These are phyloP conservation scores for Rhynchotus rufescens DNA, from an alignment of 2,797 vertebrate genomes.

Conservation along the genomic window DNA sequence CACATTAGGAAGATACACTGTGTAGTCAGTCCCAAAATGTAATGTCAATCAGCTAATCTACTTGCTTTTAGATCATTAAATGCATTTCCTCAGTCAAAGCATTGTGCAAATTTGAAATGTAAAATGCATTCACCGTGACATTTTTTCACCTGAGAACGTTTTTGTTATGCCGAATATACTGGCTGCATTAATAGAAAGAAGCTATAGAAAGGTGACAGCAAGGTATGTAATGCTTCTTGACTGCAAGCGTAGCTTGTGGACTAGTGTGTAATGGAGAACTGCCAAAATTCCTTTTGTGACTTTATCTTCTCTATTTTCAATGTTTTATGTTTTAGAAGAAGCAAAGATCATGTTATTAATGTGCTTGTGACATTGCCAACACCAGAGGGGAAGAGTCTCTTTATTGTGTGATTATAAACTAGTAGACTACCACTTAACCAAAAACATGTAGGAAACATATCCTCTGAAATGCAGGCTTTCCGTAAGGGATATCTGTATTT, in stretches of 20 bases:
- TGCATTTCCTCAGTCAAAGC: background rate
- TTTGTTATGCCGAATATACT: background rate
- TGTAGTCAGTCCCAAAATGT: background rate
- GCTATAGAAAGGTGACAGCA: background rate
- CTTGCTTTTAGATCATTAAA: background rate
- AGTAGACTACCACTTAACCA: background rate
- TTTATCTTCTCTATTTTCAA: background rate
- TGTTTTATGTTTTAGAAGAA: background rate
- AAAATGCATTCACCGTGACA: background rate
- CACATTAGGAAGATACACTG: background rate
- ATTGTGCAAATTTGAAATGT: background rate
- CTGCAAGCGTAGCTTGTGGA: background rate
- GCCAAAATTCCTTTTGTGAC: background rate
- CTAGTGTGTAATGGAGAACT: background rate
- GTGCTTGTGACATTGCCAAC: background rate
- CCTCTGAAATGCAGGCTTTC: background rate
- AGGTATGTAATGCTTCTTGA: background rate
- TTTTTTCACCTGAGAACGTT: background rate
- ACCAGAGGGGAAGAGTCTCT: background rate
- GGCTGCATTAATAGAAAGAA: background rate
- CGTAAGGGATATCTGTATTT: background rate
- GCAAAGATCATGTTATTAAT: background rate
- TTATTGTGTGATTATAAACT: background rate
- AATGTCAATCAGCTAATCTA: background rate
- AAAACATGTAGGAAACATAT: background rate